phyloP scores from a whole-genome alignment of 1,140 invertebrate genomes.

The Drosophila bifasciata region DNA sequence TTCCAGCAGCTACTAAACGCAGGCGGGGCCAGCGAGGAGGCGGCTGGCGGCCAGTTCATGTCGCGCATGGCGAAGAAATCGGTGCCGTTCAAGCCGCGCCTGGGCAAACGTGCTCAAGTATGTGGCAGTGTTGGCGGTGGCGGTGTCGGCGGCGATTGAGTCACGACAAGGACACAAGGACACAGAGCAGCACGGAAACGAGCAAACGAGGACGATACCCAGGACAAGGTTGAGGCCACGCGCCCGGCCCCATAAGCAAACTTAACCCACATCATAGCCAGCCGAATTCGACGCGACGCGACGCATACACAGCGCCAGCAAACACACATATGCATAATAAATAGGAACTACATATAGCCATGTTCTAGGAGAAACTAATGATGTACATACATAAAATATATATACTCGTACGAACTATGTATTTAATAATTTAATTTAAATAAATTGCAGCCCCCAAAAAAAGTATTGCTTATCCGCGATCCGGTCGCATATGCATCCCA shows the following conservation, averaged over 20 bases:
- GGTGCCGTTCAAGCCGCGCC: slow-evolving; percentile 80
- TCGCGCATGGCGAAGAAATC: slow-evolving; percentile 81
- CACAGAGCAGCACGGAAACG: slow-evolving; percentile 19
- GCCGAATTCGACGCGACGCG: slow-evolving; percentile 42
- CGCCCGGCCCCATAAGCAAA: slow-evolving; percentile 36
- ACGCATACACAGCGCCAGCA: slow-evolving; percentile 20
- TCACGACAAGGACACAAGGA: slow-evolving; percentile 58
- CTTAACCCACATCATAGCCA: slow-evolving; percentile 25
- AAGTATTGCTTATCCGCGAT: slow-evolving; percentile 6
- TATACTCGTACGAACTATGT: slow-evolving; percentile 4
- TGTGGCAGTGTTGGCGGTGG: slow-evolving; percentile 43
- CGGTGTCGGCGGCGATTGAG: slow-evolving; percentile 67
- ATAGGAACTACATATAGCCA: slow-evolving; percentile 24
- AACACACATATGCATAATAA: slow-evolving; percentile 40
- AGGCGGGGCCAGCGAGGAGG: slow-evolving; percentile 46
- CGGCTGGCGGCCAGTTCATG: slow-evolving; percentile 71
- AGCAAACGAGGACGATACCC: slow-evolving; percentile 34
- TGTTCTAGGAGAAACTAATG: slow-evolving; percentile 47
- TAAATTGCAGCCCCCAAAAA: slow-evolving; percentile 46
- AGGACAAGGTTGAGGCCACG: slow-evolving; percentile 55
- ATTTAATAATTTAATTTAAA: slow-evolving; percentile 21
- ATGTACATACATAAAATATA: slow-evolving; percentile 47
- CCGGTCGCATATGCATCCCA: slow-evolving; percentile 28
- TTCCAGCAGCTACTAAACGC: slow-evolving; percentile 60
- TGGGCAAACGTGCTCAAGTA: slow-evolving; percentile 81